Conservation (phyloP, 2,888 invertebrate genomes). For the Crepidodera aurea region DNA sequence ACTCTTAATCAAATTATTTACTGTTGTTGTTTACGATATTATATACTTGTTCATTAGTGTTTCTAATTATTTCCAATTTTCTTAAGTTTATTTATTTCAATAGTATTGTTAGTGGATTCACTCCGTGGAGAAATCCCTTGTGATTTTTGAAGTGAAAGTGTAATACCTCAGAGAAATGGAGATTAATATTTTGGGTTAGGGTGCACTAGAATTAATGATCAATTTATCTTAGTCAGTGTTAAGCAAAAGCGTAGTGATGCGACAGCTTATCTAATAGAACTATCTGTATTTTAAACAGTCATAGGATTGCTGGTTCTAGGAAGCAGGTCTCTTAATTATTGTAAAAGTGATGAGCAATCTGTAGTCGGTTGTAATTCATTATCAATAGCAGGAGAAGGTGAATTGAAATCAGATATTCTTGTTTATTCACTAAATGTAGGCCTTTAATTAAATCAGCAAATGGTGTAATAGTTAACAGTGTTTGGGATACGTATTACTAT, state of each 20-base stretch:
- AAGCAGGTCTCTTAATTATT: slow-evolving; percentile 8
- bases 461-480: not conserved
- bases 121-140: slow-evolving; percentile 1
- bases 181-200: slow-evolving; percentile 17
- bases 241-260: slow-evolving; percentile 3
- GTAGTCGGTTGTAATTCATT: slow-evolving; percentile 3
- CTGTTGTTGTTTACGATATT: no score
- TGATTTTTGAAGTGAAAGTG: not conserved
- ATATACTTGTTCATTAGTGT: no score
- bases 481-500: not conserved
- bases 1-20: no score
- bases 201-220: slow-evolving; percentile 23
- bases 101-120: not conserved
- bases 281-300: slow-evolving; percentile 8
- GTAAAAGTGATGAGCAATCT: slow-evolving; percentile 13
- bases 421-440: not conserved
- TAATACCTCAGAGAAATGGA: slow-evolving; percentile 1
- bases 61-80: no score
- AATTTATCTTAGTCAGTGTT: slow-evolving; percentile 18
- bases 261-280: slow-evolving; percentile 11
- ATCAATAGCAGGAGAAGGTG: slow-evolving; percentile 5
- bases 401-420: not conserved
- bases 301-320: not conserved
- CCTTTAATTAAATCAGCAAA: slow-evolving; percentile 10
- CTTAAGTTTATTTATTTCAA: not conserved